Evolutionary conservation across 2,797 vertebrate genomes (phyloP).

Genomic region (Pitangus sulphuratus): DNA sequence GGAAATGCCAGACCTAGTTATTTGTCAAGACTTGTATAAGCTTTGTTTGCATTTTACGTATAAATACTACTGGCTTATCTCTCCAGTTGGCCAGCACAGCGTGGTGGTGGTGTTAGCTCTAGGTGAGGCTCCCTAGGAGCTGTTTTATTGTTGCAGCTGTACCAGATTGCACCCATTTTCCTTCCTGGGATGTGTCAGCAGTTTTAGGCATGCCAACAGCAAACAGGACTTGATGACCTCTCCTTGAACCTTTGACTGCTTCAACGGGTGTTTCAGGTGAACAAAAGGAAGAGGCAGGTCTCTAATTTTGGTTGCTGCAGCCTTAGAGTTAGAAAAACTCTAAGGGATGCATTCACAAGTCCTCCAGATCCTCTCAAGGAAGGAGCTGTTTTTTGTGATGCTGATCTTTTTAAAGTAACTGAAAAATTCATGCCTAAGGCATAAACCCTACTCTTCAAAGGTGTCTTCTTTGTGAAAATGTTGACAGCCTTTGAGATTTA

Average conservation of each 20-base stretch:
- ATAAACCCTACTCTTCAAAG: not conserved
- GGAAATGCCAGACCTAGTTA: not conserved
- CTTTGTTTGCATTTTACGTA: not conserved
- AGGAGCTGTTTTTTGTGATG: not conserved
- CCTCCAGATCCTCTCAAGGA: not conserved
- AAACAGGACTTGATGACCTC: not conserved
- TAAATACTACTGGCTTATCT: not conserved
- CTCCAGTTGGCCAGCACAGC: not conserved
- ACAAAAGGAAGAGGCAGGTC: not conserved
- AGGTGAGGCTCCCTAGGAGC: not conserved
- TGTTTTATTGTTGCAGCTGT: not conserved
- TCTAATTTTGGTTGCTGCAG: not conserved
- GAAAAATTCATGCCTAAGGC: not conserved
- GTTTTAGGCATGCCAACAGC: not conserved
- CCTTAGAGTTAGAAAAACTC: not conserved
- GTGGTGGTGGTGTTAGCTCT: not conserved
- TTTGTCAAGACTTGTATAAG: not conserved
- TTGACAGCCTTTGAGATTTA: not conserved
- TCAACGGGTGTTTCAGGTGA: fast-evolving
- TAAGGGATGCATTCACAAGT: not conserved
- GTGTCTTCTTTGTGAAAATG: not conserved
- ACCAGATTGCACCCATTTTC: not conserved
- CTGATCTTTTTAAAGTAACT: not conserved
- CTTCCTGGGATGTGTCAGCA: not conserved
- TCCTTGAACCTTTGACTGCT: constrained; percentile 1